phyloP scores from a whole-genome alignment of 2,113 vertebrate genomes.

The Porphyrio hochstetteri region DNA sequence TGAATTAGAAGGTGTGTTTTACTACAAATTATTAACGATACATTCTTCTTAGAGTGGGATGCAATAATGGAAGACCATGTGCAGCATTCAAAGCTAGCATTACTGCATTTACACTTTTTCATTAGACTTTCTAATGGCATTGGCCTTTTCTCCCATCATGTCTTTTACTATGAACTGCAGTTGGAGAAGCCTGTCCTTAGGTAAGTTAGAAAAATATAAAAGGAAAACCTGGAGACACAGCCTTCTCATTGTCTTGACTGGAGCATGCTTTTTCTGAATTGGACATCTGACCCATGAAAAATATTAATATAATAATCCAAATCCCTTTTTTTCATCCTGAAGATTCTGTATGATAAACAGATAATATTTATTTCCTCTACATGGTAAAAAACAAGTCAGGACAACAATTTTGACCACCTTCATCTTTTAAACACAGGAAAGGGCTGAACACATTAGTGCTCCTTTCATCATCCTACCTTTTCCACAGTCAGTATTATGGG shows the following conservation, averaged over 20 bases:
- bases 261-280: not conserved
- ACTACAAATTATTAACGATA: conserved; percentile 40
- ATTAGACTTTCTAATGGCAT: not conserved
- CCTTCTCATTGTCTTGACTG: not conserved
- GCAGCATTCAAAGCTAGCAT: not conserved
- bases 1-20: conserved; percentile 6
- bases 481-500: not conserved
- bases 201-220: not conserved
- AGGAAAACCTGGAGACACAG: not conserved
- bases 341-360: not conserved
- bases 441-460: not conserved
- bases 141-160: not conserved
- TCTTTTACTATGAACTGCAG: not conserved
- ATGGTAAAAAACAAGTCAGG: not conserved
- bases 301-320: not conserved
- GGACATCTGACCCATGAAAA: not conserved
- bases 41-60: not conserved
- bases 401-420: not conserved
- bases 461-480: not conserved
- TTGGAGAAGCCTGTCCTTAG: not conserved
- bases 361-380: not conserved
- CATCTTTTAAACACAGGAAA: not conserved
- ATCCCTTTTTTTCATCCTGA: not conserved
- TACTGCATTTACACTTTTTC: not conserved
- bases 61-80: not conserved